phyloP scores from a whole-genome alignment of 2,888 invertebrate species.

The Tenthredo notha region DNA sequence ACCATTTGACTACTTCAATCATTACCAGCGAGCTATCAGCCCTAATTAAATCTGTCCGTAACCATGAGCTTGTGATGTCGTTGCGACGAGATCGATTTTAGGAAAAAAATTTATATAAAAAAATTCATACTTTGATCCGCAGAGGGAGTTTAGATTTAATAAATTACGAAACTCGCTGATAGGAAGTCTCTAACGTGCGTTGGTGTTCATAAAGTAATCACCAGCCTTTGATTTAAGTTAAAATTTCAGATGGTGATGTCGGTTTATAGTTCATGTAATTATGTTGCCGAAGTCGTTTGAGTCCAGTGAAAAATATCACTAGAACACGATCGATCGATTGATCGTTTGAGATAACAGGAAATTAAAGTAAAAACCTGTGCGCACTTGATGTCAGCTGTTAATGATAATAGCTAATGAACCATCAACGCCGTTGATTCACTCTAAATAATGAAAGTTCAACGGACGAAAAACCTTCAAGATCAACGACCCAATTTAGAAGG shows the following conservation, averaged over 20 bases:
- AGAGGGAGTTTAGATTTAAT: not conserved
- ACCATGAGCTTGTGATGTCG: not conserved
- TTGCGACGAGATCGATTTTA: not conserved
- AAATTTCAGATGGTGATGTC: not conserved
- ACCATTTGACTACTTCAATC: constrained; percentile 1
- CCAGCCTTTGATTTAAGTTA: not conserved
- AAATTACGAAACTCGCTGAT: not conserved
- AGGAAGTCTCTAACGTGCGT: not conserved
- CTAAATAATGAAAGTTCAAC: not conserved
- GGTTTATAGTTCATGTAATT: not conserved
- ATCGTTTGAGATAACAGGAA: constrained; percentile 3
- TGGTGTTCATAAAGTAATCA: not conserved
- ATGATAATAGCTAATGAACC: not conserved
- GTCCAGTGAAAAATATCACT: not conserved
- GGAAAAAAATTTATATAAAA: not conserved
- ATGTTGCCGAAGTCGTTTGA: not conserved
- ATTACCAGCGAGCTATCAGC: not conserved
- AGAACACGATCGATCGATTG: not conserved
- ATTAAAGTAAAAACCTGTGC: constrained; percentile 4
- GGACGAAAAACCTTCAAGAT: not conserved
- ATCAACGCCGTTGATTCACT: not conserved
- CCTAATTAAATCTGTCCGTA: not conserved
- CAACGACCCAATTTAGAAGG: not conserved
- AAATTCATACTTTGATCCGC: not conserved
- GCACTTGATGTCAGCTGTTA: not conserved